These are phyloP conservation scores for Iselma pallidipennis DNA, from an alignment of 2,888 invertebrate species.

Conservation along the genomic window DNA sequence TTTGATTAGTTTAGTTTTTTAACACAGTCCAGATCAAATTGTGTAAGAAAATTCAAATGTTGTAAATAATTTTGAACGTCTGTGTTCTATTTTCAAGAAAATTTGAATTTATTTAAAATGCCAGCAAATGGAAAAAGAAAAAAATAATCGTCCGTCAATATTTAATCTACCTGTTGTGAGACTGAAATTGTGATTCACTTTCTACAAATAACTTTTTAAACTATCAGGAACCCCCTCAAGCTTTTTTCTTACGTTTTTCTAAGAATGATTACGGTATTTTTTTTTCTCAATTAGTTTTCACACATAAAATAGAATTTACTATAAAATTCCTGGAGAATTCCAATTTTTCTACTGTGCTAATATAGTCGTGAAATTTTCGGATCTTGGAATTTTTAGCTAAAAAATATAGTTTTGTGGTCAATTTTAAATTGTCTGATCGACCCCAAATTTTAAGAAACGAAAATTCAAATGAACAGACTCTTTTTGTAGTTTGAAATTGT, in stretches of 20 bases:
- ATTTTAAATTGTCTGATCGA: neutral
- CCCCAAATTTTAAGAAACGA: no score
- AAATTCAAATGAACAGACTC: no score
- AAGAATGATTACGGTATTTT: neutral
- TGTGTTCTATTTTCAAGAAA: neutral
- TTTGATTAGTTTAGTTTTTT: neutral
- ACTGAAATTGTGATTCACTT: slow-evolving; percentile 1
- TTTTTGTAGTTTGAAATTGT: no score
- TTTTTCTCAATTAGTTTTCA: neutral
- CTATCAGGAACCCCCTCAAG: neutral
- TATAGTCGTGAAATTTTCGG: no score
- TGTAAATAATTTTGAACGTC: neutral
- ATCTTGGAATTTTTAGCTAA: no score
- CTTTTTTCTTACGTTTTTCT: slow-evolving; percentile 1
- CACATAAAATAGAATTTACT: neutral
- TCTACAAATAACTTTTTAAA: neutral
- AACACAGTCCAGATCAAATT: neutral
- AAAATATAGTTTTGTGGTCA: neutral
- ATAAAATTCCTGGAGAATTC: neutral
- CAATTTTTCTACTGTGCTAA: no score
- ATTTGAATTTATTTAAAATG: neutral
- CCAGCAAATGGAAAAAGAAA: neutral
- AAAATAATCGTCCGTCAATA: neutral
- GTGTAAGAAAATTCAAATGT: neutral
- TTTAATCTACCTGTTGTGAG: neutral